Conservation (phyloP, 1,140 invertebrate species). For the Lamellibrachia luymesi region DNA sequence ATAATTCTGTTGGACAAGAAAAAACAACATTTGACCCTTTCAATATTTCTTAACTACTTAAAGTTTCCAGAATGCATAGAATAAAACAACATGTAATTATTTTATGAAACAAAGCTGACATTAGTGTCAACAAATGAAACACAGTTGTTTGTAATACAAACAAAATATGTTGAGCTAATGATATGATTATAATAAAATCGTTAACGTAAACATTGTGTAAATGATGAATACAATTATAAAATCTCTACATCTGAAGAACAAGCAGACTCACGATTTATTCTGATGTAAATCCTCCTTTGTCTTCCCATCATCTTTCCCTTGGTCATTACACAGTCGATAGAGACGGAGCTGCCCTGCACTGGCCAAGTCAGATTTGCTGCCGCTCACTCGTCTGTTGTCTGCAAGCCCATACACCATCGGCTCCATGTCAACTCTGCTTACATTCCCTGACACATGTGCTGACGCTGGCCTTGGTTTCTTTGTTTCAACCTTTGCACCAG, state of each 20-base stretch:
- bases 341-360: conserved; percentile 6
- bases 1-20: neutral
- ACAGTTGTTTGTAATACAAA: neutral
- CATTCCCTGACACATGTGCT: neutral
- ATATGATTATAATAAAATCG: neutral
- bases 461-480: conserved; percentile 11
- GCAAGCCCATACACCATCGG: conserved; percentile 39
- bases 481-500: conserved; percentile 9
- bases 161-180: neutral
- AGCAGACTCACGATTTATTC: neutral
- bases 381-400: conserved; percentile 36
- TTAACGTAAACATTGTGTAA: neutral
- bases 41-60: neutral
- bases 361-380: conserved; percentile 31
- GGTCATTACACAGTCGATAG: conserved; percentile 8
- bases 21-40: neutral
- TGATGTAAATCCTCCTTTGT: neutral
- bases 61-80: neutral
- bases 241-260: neutral
- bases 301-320: neutral
- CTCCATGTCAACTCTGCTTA: conserved; percentile 31
- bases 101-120: conserved; percentile 21
- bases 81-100: neutral
- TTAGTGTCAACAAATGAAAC: neutral
- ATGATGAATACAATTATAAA: neutral